Percentiles rank a stretch among this genome's conserved stretches.
Conservation (phyloP, 2,888 invertebrate species). For the Lithophane leautieri region DNA sequence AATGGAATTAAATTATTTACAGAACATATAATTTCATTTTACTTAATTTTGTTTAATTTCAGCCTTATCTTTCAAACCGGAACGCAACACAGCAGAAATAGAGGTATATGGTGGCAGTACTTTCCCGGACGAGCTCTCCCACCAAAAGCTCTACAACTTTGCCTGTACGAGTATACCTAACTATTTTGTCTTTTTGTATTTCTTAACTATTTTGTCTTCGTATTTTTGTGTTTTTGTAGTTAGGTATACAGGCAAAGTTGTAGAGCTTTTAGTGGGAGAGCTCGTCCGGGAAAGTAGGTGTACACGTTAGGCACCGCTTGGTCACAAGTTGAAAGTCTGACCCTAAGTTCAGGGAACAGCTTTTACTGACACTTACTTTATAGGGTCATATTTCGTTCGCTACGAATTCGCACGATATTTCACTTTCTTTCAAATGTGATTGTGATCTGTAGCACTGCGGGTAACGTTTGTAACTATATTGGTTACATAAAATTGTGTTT, state of each 20-base stretch:
- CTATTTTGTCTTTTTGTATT: too few species aligned
- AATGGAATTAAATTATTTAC: too few species aligned
- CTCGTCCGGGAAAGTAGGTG: too few species aligned
- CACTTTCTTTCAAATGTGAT: conserved; percentile 39
- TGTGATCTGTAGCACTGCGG: conserved; percentile 18
- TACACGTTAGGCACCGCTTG: conserved; percentile 29
- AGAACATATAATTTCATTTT: too few species aligned
- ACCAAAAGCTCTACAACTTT: background rate
- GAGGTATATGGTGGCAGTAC: background rate
- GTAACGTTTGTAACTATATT: background rate
- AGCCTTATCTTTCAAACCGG: background rate
- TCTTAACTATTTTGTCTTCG: too few species aligned
- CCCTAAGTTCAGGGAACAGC: conserved; percentile 60
- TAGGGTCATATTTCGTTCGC: conserved; percentile 53
- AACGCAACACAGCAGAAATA: background rate
- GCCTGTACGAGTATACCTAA: background rate
- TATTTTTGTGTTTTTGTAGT: too few species aligned
- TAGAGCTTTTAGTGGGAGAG: too few species aligned
- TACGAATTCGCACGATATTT: conserved; percentile 49
- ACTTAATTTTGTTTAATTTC: background rate
- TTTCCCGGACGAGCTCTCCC: background rate
- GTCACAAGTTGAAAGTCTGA: conserved; percentile 64
- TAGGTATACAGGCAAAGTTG: too few species aligned
- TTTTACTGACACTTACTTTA: conserved; percentile 53
- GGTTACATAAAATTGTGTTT: conserved; percentile 30